phyloP scores from a whole-genome alignment of 2,113 vertebrate species.

The Tragulus kanchil region DNA sequence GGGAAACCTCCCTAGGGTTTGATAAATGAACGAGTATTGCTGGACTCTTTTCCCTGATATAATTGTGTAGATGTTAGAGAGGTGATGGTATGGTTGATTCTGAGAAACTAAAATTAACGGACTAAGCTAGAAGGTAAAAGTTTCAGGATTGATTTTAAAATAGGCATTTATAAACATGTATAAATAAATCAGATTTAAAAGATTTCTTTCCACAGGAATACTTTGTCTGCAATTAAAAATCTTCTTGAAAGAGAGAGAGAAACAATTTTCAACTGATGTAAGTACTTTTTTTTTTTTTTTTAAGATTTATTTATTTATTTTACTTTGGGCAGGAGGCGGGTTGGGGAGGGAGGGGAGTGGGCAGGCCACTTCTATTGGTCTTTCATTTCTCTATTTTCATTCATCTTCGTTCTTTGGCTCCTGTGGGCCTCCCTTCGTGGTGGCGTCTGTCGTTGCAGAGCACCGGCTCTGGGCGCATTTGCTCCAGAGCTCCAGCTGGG shows the following conservation, averaged over 20 bases:
- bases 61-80: neutral
- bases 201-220: neutral
- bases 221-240: constrained; percentile 59
- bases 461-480: too few relatives aligned
- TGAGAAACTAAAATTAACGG: neutral
- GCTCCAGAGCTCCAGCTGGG: too few relatives aligned
- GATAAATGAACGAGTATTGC: neutral
- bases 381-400: too few relatives aligned
- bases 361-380: too few relatives aligned
- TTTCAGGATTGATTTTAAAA: constrained; percentile 34
- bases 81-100: neutral
- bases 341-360: too few relatives aligned
- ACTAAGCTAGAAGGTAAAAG: neutral
- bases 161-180: neutral
- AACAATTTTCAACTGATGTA: constrained; percentile 15
- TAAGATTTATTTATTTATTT: too few relatives aligned
- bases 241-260: neutral
- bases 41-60: neutral
- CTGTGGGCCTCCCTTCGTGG: too few relatives aligned
- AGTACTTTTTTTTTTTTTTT: neutral
- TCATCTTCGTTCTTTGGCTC: too few relatives aligned
- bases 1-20: neutral
- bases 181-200: constrained; percentile 17
- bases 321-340: too few relatives aligned
- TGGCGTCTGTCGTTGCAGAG: too few relatives aligned